Percentiles rank a stretch among this genome's conserved stretches.
Evolutionary conservation across 2,888 invertebrate genomes (phyloP).

Genomic region (Antheraea assamensis): DNA sequence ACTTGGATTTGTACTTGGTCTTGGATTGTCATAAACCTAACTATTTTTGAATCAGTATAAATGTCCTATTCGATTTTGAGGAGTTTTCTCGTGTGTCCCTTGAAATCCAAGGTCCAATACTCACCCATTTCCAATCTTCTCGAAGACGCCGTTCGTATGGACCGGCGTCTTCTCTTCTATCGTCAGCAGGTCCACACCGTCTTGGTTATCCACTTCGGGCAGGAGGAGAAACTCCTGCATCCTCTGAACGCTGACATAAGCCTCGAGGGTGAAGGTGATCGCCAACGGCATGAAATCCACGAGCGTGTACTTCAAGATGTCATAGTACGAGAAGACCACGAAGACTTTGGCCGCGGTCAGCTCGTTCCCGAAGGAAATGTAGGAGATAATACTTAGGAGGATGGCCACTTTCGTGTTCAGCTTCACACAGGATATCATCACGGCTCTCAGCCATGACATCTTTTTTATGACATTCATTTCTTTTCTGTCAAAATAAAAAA

Average conservation of each 20-base stretch:
- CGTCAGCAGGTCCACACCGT: slow-evolving; percentile 59
- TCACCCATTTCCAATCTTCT: slow-evolving; percentile 76
- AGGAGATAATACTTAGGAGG: slow-evolving; percentile 88
- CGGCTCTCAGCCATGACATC: slow-evolving; percentile 85
- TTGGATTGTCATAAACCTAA: too few species aligned
- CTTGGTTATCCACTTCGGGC: slow-evolving; percentile 65
- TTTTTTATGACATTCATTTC: slow-evolving; percentile 86
- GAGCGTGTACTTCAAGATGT: slow-evolving; percentile 88
- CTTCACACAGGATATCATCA: slow-evolving; percentile 87
- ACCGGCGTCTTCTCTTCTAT: slow-evolving; percentile 53
- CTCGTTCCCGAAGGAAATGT: slow-evolving; percentile 83
- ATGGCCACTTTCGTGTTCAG: slow-evolving; percentile 91
- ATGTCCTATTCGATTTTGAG: too few species aligned
- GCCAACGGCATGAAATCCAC: slow-evolving; percentile 91
- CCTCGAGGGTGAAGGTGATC: slow-evolving; percentile 89
- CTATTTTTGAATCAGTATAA: too few species aligned
- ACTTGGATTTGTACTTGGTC: too few species aligned
- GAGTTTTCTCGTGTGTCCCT: too few species aligned
- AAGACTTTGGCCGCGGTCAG: slow-evolving; percentile 90
- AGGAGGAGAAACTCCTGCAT: slow-evolving; percentile 85
- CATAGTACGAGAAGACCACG: slow-evolving; percentile 90
- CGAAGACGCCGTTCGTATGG: slow-evolving; percentile 60
- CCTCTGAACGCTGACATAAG: slow-evolving; percentile 87
- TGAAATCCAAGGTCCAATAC: slow-evolving; percentile 29
- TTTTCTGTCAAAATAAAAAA: slow-evolving; percentile 65